phyloP scores from a whole-genome alignment of 1,140 invertebrate genomes.

The Rhysida immarginata region DNA sequence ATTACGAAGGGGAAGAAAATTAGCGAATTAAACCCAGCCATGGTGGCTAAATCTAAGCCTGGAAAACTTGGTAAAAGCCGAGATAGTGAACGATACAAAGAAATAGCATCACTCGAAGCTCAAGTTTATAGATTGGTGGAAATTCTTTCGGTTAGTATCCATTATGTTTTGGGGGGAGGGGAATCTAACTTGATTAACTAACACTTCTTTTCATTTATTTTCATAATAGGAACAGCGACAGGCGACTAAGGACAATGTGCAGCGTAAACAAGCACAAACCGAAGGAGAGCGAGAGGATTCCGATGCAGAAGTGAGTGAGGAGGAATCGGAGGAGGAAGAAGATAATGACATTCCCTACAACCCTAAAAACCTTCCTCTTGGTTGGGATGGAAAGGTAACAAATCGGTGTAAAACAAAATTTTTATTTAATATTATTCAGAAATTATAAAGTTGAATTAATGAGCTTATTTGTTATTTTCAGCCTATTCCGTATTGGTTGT shows the following conservation, averaged over 20 bases:
- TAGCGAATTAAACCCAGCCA: slow-evolving; percentile 60
- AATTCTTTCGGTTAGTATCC: slow-evolving; percentile 42
- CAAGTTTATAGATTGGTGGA: slow-evolving; percentile 77
- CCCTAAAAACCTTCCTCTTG: slow-evolving; percentile 95
- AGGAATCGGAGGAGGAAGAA: slow-evolving; percentile 62
- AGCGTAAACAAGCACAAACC: slow-evolving; percentile 91
- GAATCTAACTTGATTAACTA: no score
- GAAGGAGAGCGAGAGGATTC: slow-evolving; percentile 86
- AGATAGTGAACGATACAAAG: slow-evolving; percentile 42
- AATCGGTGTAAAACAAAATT: no score
- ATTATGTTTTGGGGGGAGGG: no score
- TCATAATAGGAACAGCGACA: slow-evolving; percentile 58
- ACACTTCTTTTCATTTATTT: no score
- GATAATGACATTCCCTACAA: slow-evolving; percentile 94
- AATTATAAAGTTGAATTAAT: no score
- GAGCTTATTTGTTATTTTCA: no score
- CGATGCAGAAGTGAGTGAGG: slow-evolving; percentile 73
- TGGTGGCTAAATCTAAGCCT: slow-evolving; percentile 71
- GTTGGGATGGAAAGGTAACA: slow-evolving; percentile 95
- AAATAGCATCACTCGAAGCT: slow-evolving; percentile 66
- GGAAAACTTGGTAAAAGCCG: slow-evolving; percentile 43
- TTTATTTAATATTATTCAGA: no score
- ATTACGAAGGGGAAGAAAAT: slow-evolving; percentile 86
- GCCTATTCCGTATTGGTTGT: slow-evolving; percentile 98
- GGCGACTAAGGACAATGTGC: slow-evolving; percentile 94